These are phyloP conservation scores for Ornithorhynchus anatinus DNA, from an alignment of 2,113 vertebrate genomes.

Conservation along the genomic window DNA sequence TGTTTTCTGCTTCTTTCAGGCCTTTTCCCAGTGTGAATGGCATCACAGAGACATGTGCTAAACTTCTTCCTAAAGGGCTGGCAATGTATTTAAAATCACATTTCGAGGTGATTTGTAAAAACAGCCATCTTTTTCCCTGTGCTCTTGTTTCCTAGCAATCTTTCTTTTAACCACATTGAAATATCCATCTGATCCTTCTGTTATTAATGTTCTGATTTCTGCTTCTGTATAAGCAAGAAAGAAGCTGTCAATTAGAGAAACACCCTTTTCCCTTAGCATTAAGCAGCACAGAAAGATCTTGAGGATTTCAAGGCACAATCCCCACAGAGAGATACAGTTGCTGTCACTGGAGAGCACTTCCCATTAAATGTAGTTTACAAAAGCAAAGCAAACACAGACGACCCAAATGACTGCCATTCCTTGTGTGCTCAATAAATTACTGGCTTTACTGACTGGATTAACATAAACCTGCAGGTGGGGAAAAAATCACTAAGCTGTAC, in stretches of 20 bases:
- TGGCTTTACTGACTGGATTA: constrained; percentile 45
- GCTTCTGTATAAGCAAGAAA: neutral
- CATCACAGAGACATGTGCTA: neutral
- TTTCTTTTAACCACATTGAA: neutral
- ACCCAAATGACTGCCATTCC: constrained; percentile 17
- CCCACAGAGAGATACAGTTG: constrained; percentile 57
- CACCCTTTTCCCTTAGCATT: constrained; percentile 45
- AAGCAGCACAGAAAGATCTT: neutral
- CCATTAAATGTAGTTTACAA: constrained; percentile 69
- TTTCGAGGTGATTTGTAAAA: neutral
- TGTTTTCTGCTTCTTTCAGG: neutral
- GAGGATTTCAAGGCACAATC: constrained; percentile 38
- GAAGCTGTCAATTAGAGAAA: constrained; percentile 62
- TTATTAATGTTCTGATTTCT: neutral
- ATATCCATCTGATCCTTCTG: neutral
- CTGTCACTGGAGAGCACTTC: constrained; percentile 53
- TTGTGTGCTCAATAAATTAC: constrained; percentile 42
- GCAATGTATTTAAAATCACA: neutral
- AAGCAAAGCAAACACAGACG: constrained; percentile 44
- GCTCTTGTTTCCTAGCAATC: rapidly evolving
- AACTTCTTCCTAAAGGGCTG: neutral
- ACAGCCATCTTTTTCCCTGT: neutral
- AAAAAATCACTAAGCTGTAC: neutral
- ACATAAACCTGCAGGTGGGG: constrained; percentile 6
- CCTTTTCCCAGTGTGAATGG: neutral